These are phyloP conservation scores for Peromyscus californicus DNA, from an alignment of 2,113 vertebrate species.

Conservation along the genomic window DNA sequence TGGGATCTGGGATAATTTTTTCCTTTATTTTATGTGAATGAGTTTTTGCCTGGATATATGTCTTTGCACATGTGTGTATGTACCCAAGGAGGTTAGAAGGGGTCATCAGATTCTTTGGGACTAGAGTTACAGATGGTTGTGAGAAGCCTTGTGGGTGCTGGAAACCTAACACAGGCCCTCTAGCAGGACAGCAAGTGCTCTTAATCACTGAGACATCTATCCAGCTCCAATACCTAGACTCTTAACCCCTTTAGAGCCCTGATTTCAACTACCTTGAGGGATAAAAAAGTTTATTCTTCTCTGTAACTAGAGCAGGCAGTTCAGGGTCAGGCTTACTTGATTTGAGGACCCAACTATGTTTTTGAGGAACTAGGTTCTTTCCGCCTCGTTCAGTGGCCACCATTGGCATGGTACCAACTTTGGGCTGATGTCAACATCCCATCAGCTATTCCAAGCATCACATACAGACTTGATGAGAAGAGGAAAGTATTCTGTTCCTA, in stretches of 20 bases:
- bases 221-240: neutral
- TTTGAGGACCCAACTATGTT: neutral
- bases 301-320: neutral
- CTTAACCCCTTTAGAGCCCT: neutral
- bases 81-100: neutral
- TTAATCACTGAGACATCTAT: neutral
- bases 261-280: neutral
- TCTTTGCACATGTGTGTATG: neutral
- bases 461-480: neutral
- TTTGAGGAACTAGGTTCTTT: neutral
- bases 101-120: neutral
- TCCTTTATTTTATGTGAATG: neutral
- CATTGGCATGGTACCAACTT: neutral
- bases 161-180: neutral
- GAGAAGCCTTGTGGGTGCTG: neutral
- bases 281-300: neutral
- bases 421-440: too few species aligned
- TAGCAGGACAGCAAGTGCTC: neutral
- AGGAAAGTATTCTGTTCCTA: neutral
- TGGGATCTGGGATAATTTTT: neutral
- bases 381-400: accelerated
- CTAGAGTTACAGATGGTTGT: neutral
- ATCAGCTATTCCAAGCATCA: neutral
- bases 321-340: neutral
- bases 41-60: neutral